Percentiles rank a stretch among this genome's conserved stretches.
phyloP scores from a whole-genome alignment of 2,888 invertebrate species.

The Dicyrtoma fusca region DNA sequence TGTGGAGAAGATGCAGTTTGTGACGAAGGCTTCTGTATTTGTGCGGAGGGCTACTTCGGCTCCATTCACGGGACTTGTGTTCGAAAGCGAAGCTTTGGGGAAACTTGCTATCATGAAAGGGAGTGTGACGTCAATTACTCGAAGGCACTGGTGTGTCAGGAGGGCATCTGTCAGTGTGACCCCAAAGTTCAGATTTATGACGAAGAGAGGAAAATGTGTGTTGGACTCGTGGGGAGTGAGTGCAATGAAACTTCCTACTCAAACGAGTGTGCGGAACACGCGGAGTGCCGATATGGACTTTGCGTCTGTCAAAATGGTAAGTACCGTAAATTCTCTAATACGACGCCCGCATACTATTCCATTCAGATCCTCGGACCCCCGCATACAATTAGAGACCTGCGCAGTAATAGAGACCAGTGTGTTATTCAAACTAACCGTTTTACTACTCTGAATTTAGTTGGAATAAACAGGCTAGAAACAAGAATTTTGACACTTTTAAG shows the following conservation, averaged over 20 bases:
- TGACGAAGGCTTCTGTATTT: slow-evolving; percentile 31
- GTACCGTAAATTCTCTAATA: too few species aligned
- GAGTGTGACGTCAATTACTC: slow-evolving; percentile 44
- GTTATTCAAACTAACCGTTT: too few species aligned
- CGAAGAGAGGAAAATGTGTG: slow-evolving; percentile 38
- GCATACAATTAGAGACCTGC: too few species aligned
- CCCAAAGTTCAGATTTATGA: slow-evolving; percentile 46
- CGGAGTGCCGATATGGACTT: slow-evolving; percentile 42
- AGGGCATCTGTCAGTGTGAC: slow-evolving; percentile 44
- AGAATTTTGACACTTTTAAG: too few species aligned
- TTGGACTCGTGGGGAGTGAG: slow-evolving; percentile 47
- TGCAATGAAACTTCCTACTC: slow-evolving; percentile 42
- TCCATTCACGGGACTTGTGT: slow-evolving; percentile 27
- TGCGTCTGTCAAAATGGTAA: slow-evolving; percentile 46
- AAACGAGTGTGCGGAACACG: slow-evolving; percentile 49
- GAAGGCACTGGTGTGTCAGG: slow-evolving; percentile 37
- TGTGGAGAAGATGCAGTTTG: slow-evolving; percentile 34
- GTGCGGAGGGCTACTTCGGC: slow-evolving; percentile 19
- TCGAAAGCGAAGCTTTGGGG: slow-evolving; percentile 44
- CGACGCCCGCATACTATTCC: too few species aligned
- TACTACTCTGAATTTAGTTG: too few species aligned
- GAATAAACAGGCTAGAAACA: too few species aligned
- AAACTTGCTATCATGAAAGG: slow-evolving; percentile 42
- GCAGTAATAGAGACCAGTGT: too few species aligned
- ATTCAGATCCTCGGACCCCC: too few species aligned